Base-by-base conservation (phyloP, 1,140 invertebrate species). In the Stenopsyche tienmushanensis region DNA sequence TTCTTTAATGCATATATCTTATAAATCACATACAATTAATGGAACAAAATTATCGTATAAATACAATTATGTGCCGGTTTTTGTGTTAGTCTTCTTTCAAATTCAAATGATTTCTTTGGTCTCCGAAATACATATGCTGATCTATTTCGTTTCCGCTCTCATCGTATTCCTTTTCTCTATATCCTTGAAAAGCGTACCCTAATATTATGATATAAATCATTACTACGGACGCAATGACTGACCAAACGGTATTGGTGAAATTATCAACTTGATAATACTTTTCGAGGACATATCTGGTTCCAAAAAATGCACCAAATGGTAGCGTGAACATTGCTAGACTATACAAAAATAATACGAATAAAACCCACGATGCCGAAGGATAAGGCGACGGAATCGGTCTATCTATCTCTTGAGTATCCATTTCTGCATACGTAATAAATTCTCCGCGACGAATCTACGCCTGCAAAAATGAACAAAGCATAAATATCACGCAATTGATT, bases 261-360 rank as follows among this genome's bases (percentile, higher is more conserved):
- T 75, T 79, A 55, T 83, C 80, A 45, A 86, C 72, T 5, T 86
- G 78, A 62, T 85, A 87, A 70, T 86, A 83, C 50, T 85, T 83
- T 67, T 81, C 77, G 21, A 92, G 74, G 41, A 85, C 64, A 73
- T 87, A 82, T 62, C 82, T 82, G 9, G 85, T 82, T 9, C 84
- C 85, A 77, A 88, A 92, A 77, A 89, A 94, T 41, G 86, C 83
- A 17, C 78, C 73, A 76, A 94, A 90, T 1, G 92, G 92, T 59
- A 93, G 73, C 3, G 90, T 89, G 71, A 93, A 92, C 91, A 94
- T 93, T 2, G 89, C 83, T 45, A 88, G 73, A 77, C 89, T 93
- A 71, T 88, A 92, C n/a, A 92, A 77, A 41, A 92, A 82, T 13
- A 94, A 76, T 68, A 83, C 84, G 42, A 82, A 79, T 29, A 90